These are phyloP conservation scores for Sebastes nivosus DNA, from an alignment of 2,797 vertebrate species.

Conservation along the genomic window DNA sequence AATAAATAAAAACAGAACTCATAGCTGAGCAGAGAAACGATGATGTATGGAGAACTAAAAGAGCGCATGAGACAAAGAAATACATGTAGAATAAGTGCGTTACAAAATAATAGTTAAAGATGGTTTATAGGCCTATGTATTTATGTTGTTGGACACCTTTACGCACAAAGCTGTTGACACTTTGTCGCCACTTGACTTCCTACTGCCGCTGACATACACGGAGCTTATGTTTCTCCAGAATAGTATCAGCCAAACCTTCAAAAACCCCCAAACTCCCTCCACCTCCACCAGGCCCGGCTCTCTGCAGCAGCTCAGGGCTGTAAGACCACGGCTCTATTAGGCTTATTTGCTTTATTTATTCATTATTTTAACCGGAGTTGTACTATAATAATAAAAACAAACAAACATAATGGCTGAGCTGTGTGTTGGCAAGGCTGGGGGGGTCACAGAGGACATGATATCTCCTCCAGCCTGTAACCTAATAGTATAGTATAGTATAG, in stretches of 20 bases:
- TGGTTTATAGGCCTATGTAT: not conserved
- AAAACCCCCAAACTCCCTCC: accelerated
- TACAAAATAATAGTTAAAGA: not conserved
- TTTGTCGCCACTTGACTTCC: constrained; percentile 55
- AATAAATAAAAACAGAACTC: not conserved
- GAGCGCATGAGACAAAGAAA: not conserved
- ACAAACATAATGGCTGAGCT: not conserved
- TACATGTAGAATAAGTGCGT: not conserved
- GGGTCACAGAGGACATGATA: constrained; percentile 44
- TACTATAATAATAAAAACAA: not conserved
- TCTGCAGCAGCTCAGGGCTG: not conserved
- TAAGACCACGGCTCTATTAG: not conserved
- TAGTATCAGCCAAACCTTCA: constrained; percentile 15
- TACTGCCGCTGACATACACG: constrained; percentile 26
- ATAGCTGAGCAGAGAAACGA: no score
- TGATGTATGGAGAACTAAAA: not conserved
- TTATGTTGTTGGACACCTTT: not conserved
- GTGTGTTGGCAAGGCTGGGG: constrained; percentile 9
- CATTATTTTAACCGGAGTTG: not conserved
- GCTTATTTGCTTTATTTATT: not conserved
- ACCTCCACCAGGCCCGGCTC: not conserved
- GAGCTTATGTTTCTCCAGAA: constrained; percentile 40
- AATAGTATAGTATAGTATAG: not conserved
- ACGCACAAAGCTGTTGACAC: constrained; percentile 44
- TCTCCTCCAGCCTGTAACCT: not conserved